Percentiles rank a stretch among this genome's conserved stretches.
phyloP scores from a whole-genome alignment of 2,888 invertebrate genomes.

The Esperia sulphurella region DNA sequence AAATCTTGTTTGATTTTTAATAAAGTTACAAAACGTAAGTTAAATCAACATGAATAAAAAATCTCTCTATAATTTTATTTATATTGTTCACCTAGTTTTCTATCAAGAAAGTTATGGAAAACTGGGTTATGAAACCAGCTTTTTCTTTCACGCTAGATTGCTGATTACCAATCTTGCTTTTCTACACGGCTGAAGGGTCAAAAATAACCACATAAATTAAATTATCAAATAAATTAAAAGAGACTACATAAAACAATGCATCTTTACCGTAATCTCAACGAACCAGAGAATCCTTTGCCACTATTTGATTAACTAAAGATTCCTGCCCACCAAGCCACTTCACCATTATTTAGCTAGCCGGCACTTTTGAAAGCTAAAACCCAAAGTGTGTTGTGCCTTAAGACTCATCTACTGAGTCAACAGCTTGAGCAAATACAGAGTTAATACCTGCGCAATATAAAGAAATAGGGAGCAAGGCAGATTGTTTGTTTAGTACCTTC shows the following conservation, averaged over 20 bases:
- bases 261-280: conserved; percentile 62
- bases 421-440: conserved; percentile 58
- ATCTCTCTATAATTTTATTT: too few relatives aligned
- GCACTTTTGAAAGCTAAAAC: conserved; percentile 78
- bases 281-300: conserved; percentile 31
- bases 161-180: too few relatives aligned
- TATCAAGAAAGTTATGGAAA: too few relatives aligned
- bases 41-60: too few relatives aligned
- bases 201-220: too few relatives aligned
- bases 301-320: conserved; percentile 67
- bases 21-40: too few relatives aligned
- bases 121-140: too few relatives aligned
- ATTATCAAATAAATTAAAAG: background rate
- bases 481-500: conserved; percentile 49
- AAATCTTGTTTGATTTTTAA: too few relatives aligned
- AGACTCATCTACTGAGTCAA: conserved; percentile 72
- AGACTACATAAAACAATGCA: conserved; percentile 42
- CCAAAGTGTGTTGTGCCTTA: conserved; percentile 74
- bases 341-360: conserved; percentile 63
- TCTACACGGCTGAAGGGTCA: too few relatives aligned
- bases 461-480: conserved; percentile 74
- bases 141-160: too few relatives aligned
- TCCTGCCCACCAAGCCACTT: conserved; percentile 56
- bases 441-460: conserved; percentile 72
- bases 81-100: too few relatives aligned